phyloP scores from a whole-genome alignment of 2,888 invertebrate genomes.

The Melinopterus prodromus region DNA sequence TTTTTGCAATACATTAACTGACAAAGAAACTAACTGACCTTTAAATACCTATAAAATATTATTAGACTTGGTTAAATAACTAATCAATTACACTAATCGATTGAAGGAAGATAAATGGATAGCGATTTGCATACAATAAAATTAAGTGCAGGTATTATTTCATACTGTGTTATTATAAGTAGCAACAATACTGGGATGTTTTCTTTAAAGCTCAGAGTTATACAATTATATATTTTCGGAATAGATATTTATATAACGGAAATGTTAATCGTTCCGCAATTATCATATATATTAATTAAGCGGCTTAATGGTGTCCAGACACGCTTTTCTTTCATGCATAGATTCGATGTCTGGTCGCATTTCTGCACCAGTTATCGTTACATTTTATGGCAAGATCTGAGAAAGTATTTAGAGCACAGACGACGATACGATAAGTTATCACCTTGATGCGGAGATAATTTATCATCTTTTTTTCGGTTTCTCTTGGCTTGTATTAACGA shows the following conservation, averaged over 20 bases:
- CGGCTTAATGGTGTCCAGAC: constrained; percentile 17
- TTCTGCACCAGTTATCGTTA: constrained; percentile 22
- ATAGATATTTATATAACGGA: not conserved
- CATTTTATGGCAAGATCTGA: constrained; percentile 17
- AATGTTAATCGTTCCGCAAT: constrained; percentile 5
- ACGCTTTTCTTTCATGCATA: constrained; percentile 21
- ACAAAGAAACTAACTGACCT: no score
- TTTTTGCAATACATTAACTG: no score
- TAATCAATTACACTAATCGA: no score
- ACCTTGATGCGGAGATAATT: not conserved
- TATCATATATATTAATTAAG: constrained; percentile 26
- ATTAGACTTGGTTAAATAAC: no score
- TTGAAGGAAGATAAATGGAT: no score
- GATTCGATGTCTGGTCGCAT: constrained; percentile 12
- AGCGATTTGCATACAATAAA: no score
- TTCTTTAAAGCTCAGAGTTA: not conserved
- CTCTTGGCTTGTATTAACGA: not conserved
- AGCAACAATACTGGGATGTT: not conserved
- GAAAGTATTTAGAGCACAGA: constrained; percentile 25
- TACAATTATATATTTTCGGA: no score
- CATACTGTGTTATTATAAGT: not conserved
- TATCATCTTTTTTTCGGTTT: not conserved
- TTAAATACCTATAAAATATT: no score
- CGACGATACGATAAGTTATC: constrained; percentile 23
- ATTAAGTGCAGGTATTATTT: not conserved